Percentiles rank a stretch among this genome's conserved stretches.
Conservation (phyloP, 2,888 invertebrate species). For the Diploptera punctata region DNA sequence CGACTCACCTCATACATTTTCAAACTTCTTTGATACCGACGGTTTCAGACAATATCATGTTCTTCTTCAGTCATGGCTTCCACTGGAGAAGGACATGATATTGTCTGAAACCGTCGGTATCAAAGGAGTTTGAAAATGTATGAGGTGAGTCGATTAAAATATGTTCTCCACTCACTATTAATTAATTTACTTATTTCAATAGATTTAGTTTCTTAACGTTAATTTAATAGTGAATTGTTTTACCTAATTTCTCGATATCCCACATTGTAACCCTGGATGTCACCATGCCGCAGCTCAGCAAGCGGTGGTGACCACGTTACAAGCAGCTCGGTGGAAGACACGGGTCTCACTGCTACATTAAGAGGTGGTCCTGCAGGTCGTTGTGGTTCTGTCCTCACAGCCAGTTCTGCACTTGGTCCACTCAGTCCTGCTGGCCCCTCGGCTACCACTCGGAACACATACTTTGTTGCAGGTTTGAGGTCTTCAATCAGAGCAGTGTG, state of each 20-base stretch:
- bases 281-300: constrained; percentile 73
- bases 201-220: too few species aligned
- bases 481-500: constrained; percentile 70
- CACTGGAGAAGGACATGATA: too few species aligned
- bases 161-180: too few species aligned
- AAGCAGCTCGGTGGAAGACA: constrained; percentile 75
- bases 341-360: constrained; percentile 69
- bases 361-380: constrained; percentile 73
- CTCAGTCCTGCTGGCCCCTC: constrained; percentile 78
- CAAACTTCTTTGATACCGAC: too few species aligned
- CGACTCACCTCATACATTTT: too few species aligned
- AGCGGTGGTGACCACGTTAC: constrained; percentile 78
- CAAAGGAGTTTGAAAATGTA: too few species aligned
- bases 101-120: too few species aligned
- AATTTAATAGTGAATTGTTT: constrained; percentile 8
- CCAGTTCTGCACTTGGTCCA: constrained; percentile 67
- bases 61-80: too few species aligned
- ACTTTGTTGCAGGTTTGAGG: constrained; percentile 73
- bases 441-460: constrained; percentile 73
- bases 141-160: too few species aligned
- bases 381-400: constrained; percentile 72
- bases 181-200: too few species aligned
- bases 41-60: too few species aligned
- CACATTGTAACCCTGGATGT: constrained; percentile 77
- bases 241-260: constrained; percentile 65